Base-by-base conservation (phyloP, 2,797 vertebrate genomes). In the Pantherophis alleghaniensis region DNA sequence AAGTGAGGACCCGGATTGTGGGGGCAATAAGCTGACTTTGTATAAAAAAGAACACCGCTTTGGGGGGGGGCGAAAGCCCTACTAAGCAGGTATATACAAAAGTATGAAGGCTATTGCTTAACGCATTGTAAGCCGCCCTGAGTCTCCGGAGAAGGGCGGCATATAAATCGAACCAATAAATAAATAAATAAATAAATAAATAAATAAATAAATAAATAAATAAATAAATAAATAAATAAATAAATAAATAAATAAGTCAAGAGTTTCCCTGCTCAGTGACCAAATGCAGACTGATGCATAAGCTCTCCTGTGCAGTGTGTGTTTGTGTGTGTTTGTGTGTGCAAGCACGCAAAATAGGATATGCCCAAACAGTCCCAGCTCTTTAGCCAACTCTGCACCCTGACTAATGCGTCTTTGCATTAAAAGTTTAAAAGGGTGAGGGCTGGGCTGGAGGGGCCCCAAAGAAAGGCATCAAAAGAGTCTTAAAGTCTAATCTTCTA, bases 11-110 rank as follows among this genome's bases (percentile, higher is more conserved):
- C 4, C 42, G 4, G 42, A 47, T 47, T 47, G 42, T 47, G 42
- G 42, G 42, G 42, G 42, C 42, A 47, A 47, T 47, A 47, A 47
- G 5, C 42, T 47, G 42, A 47, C 42, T 47, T 47, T 47, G 42
- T 47, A 47, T 47, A 47, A 47, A 47, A 47, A 5, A 47, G 42
- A 47, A 47, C 42, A 47, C 42, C 5, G 42, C 42, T 47, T 47
- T 0, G 4, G 42, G 42, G 42, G 4, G 4, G 4, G 0, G 4
- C 0, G 0, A 47, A 47, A 47, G 5, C 5, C 42, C 42, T 47
- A 47, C 5, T 47, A 47, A 47, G 42, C 42, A 47, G 42, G 42
- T 47, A 47, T 47, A 47, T 47, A 47, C 42, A 47, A 47, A 47
- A 47, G 42, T 5, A 47, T 47, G 42, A 47, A 47, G 4, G 42